A percentile compares a stretch with the other conserved stretches of the same genome.
Evolutionary conservation across 2,797 vertebrate genomes (phyloP).

Genomic region (Karalla daura): DNA sequence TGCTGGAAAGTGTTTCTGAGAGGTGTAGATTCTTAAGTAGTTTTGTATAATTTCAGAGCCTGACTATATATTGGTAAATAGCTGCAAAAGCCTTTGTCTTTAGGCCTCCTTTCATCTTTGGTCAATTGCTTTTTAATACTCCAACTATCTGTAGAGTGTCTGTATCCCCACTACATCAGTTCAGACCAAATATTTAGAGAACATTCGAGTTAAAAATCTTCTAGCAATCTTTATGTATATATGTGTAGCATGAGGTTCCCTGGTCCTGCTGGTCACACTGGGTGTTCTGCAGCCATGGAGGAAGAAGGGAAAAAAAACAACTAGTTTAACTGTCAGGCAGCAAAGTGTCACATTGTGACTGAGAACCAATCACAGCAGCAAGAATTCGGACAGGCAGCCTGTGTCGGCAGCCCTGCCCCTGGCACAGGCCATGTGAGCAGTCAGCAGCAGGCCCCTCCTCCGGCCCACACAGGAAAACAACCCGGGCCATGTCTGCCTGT

Average conservation of each 20-base stretch:
- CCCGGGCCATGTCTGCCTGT: slow-evolving; percentile 1
- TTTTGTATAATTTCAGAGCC: not conserved
- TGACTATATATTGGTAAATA: not conserved
- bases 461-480: slow-evolving; percentile 27
- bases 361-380: slow-evolving; percentile 45
- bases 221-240: too few relatives aligned
- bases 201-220: too few relatives aligned
- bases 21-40: too few relatives aligned
- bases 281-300: not conserved
- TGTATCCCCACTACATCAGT: too few relatives aligned
- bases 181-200: too few relatives aligned
- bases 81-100: not conserved
- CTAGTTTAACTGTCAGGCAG: slow-evolving; percentile 29
- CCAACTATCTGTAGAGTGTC: too few relatives aligned
- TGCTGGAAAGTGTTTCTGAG: not conserved
- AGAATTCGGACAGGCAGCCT: slow-evolving; percentile 39
- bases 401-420: slow-evolving; percentile 2
- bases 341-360: slow-evolving; percentile 39
- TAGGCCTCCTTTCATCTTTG: not conserved
- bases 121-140: too few relatives aligned
- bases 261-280: not conserved
- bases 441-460: slow-evolving; percentile 23
- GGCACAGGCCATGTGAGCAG: slow-evolving; percentile 36
- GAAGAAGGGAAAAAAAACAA: not conserved
- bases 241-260: too few relatives aligned